Evolutionary conservation across 1,140 invertebrate genomes (phyloP), one percentile per base, ranked within the genome.

Genomic region (Diorhabda sublineata): DNA sequence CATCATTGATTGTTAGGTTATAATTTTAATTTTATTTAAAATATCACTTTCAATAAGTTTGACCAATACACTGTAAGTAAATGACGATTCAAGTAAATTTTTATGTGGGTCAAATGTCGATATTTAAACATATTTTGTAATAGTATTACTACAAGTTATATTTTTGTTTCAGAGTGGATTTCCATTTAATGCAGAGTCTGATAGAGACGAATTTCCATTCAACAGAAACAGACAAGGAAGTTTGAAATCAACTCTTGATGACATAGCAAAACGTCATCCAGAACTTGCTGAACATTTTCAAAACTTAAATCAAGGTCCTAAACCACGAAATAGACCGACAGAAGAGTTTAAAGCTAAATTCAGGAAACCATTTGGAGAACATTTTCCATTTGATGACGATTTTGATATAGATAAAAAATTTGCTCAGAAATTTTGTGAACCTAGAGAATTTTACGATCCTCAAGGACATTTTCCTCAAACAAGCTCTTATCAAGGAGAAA

Each of bases 171-270:
- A 90, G 89, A 83, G 82, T 72, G 88, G 86, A 64, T 89, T 89
- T 75, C 87, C 87, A 56, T 90, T 90, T 78, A 87, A 89, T 75
- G 80, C 81, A 26, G 84, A 84, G 63, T 84, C 84, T 70, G 82
- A 82, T 72, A 77, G 83, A 79, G 84, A 81, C 77, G 84, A 76
- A 63, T 89, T 89, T 75, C 87, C 87, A 57, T 90, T 90, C 78
- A 87, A 89, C 75, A 81, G 81, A 26, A 81, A 82, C 72, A 77
- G 83, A 78, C 84, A 81, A 77, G 84, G 76, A 56, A 82, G 83
- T 71, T 82, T 87, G 5, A 78, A 83, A n/a, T 80, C 84, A 0
- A 85, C 85, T 64, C 75, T 88, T 9, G 85, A 87, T 75, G 83
- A 88, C 67, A 77, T 88, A 63, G 87, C 85, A 0, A 75, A 83